A percentile compares a stretch with the other conserved stretches of the same genome.
Evolutionary conservation across 2,888 invertebrate genomes (phyloP).

Genomic region (Orchestes rusci): DNA sequence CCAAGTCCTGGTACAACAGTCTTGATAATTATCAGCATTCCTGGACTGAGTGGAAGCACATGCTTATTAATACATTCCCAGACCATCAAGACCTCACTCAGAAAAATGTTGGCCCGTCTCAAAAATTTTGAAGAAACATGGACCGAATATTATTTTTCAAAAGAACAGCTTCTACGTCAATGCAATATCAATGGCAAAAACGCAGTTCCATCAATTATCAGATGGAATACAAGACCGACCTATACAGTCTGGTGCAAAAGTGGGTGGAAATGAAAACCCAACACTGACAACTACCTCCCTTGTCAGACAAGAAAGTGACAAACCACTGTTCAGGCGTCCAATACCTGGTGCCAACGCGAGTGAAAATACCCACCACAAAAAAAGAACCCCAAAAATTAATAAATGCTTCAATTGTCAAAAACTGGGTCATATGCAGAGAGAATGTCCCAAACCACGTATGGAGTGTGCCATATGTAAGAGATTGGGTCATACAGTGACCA

Average conservation of each 20-base stretch:
- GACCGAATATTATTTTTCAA: constrained; percentile 20
- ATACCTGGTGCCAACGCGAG: not conserved
- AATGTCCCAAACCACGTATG: constrained; percentile 7
- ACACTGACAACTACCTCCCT: constrained; percentile 1
- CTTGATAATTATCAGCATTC: constrained; percentile 11
- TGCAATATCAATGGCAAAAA: not conserved
- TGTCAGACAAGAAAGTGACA: not conserved
- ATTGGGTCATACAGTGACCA: constrained; percentile 2
- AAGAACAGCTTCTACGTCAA: constrained; percentile 12
- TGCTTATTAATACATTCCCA: constrained; percentile 15
- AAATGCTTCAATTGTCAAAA: constrained; percentile 7
- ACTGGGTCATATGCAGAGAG: constrained; percentile 4
- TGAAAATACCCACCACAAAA: constrained; percentile 1
- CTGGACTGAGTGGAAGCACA: constrained; percentile 18
- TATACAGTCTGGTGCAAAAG: constrained; percentile 9
- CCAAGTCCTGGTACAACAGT: constrained; percentile 11
- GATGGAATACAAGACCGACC: not conserved
- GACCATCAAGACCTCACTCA: constrained; percentile 14
- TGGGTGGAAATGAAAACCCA: constrained; percentile 1
- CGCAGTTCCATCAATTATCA: not conserved
- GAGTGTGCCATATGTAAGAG: constrained; percentile 5
- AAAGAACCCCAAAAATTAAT: not conserved
- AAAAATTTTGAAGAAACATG: constrained; percentile 10
- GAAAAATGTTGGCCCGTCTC: constrained; percentile 6
- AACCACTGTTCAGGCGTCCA: not conserved